Evolutionary conservation across 2,888 invertebrate species (phyloP), one percentile per base, ranked within the genome.

Genomic region (Cephus sareptanus): DNA sequence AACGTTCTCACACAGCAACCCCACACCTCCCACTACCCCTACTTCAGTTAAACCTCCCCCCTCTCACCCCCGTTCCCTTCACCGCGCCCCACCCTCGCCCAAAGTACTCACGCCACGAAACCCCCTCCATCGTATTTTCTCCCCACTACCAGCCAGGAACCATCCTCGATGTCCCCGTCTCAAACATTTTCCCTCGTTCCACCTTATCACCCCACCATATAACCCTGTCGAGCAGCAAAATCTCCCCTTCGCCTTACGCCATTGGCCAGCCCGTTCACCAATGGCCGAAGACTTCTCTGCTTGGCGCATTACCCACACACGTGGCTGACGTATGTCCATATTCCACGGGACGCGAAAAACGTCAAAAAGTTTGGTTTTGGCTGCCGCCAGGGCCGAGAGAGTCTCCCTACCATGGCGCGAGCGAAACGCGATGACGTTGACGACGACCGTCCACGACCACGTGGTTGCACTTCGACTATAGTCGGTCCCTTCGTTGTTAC

Each of bases 241-340:
- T 78, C 76, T 76, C 78, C 78, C 78, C 78, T 78, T 78, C 76
- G 35, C 68, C 68, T n/a, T 31, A 1, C 31, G 40, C 75, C 77
- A 87, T 89, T 88, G 88, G 89, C 33, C 73, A 34, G 9, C 11
- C 13, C 3, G 3, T 73, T 74, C 83, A 81, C 90, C 90, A 90
- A 90, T 90, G 78, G 73, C 74, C 56, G 74, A 34, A 23, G 79
- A 37, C 76, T 82, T 77, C 79, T 81, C 79, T 76, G 77, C 85
- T 85, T 88, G 87, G 88, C 87, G 87, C 89, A 89, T 88, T 88
- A 87, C 86, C 86, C 87, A 87, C 89, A 90, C 90, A 90, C 90
- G 90, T 90, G 90, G 90, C 87, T 86, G 86, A 88, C 87, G 87
- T 88, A 89, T 88, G 86, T 87, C 87, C 86, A 88, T 88, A 89